Conservation (phyloP, 2,888 invertebrate species). For the Tortrix viridana region DNA sequence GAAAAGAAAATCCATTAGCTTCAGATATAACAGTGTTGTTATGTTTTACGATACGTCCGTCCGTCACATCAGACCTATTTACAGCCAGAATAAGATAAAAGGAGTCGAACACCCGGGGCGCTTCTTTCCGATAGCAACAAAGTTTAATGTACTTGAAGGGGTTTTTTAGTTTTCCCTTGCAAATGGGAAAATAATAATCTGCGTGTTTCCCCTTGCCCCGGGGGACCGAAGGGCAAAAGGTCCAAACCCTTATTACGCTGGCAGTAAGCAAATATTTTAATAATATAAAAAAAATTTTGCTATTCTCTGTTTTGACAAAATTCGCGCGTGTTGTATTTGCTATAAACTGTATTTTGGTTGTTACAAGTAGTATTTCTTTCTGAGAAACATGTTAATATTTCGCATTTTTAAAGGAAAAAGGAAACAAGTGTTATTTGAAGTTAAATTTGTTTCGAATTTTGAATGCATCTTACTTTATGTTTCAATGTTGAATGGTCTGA, state of each 20-base stretch:
- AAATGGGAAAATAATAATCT: conserved; percentile 43
- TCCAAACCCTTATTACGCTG: conserved; percentile 40
- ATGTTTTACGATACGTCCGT: no score
- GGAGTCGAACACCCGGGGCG: conserved; percentile 20
- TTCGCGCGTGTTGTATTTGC: background rate
- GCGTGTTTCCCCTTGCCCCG: conserved; percentile 34
- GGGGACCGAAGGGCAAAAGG: conserved; percentile 41
- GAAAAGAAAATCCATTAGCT: no score
- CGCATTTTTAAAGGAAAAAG: no score
- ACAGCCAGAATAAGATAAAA: background rate
- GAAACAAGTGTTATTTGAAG: no score
- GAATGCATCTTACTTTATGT: no score
- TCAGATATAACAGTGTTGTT: no score
- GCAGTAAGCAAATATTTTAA: conserved; percentile 40
- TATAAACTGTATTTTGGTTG: no score
- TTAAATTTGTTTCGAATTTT: no score
- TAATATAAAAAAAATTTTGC: conserved; percentile 35
- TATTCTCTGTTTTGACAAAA: conserved; percentile 1
- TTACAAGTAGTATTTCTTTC: no score
- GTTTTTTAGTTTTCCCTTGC: conserved; percentile 35
- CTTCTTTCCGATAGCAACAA: conserved; percentile 38
- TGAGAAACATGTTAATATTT: no score
- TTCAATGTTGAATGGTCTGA: no score
- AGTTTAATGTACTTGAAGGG: conserved; percentile 41
- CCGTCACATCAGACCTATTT: background rate